Evolutionary conservation across 1,140 invertebrate genomes (phyloP), one percentile per base, ranked within the genome.

Genomic region (Drosophila kohkoa): DNA sequence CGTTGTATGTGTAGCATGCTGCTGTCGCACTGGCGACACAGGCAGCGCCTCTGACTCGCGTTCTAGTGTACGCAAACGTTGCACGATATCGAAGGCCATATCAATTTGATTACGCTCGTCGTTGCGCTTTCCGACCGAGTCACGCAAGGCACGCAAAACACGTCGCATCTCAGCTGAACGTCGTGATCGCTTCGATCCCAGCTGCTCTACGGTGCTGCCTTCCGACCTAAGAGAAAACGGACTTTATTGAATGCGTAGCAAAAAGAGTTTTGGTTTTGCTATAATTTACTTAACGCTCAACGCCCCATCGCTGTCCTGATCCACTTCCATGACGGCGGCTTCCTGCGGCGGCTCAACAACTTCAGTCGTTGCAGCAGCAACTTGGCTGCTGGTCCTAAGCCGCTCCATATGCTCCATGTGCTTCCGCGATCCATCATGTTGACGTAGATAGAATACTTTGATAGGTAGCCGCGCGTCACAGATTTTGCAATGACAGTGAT

Each of bases 381-480:
- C n/a, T 30, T 48, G 58, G 5, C 13, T 52, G 2, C 1, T 43
- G 2, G 3, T 63, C 1, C 16, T 70, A 0, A 70, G 25, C 0
- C 65, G 64, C 15, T 89, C 81, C 20, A 76, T 0, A 3, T 68
- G 52, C 0, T 88, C 81, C 4, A 48, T 13, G 43, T 87, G 83
- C 30, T 77, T 89, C 2, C 83, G 80, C 1, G 85, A 85, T 2
- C 54, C 7, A 46, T 89, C 78, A 38, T 89, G 85, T 15, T 89
- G 85, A 0, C 81, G 81, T 45, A 89, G 5, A 28, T 35, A 85
- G 54, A 89, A 85, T 3, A 89, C 55, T 45, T 89, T 89, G 10
- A 89, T 81, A 4, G 85, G 86, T n/a, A 89, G 49, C 1, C 85
- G 75, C 1, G 58, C 48, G 6, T 85, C 85, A 45, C 85, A 89